Evolutionary conservation across 2,888 invertebrate genomes (phyloP), one percentile per base, ranked within the genome.

Genomic region (Heliconius charithonia): DNA sequence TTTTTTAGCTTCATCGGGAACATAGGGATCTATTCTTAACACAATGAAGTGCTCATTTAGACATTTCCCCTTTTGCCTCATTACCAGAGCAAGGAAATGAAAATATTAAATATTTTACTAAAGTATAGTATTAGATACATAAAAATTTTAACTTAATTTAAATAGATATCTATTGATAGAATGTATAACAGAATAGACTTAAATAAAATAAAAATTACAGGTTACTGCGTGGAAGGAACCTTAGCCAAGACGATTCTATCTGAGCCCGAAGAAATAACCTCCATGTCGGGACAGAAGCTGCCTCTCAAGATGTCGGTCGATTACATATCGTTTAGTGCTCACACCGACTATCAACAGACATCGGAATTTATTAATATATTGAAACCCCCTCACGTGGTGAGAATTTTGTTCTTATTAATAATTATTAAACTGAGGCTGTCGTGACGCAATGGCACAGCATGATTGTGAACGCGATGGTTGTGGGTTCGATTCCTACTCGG

Each of bases 291-390:
- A 0, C 99, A 99, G 92, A 99, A 99, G 91, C 93, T 99, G 79
- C 99, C 99, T 0, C 95, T 99, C 66, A 98, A 98, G 92, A 99
- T 99, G 97, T 98, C 99, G 0, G 99, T 99, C 0, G 99, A 99
- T 92, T 99, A 99, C 92, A 99, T 99, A 86, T 99, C 99, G 0
- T 99, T 99, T 95, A 99, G 99, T 0, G 99, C 99, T 0, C 99
- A 99, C 91, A 99, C 99, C 0, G 99, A 99, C 94, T 99, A 98
- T 91, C 97, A 98, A 90, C 99, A 99, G 94, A 99, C 99, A 0
- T 98, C 98, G 71, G 99, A 99, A 94, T 99, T 99, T 88, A 98
- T 99, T 83, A 96, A 99, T 74, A 96, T 97, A 74, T 94, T 99
- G 69, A 98, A 98, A 88, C 99, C 99, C 10, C 98, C 99, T 0